Evolutionary conservation across 1,140 invertebrate species (phyloP), one percentile per base, ranked within the genome.

Genomic region (Lasaia peninsularis): DNA sequence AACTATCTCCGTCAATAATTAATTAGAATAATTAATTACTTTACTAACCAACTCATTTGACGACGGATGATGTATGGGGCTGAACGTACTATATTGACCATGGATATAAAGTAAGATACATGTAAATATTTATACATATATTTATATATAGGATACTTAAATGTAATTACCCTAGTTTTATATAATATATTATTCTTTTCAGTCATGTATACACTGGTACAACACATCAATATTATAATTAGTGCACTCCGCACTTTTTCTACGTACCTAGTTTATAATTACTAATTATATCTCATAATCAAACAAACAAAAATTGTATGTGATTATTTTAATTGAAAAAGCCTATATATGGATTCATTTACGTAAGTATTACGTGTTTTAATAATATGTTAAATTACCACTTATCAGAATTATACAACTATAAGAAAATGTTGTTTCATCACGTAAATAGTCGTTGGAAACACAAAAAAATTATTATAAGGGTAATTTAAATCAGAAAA

Each of bases 191-290:
- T 69, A 72, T 67, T 73, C 73, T 62, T 58, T 70, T 69, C 71
- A 69, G 60, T 65, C 56, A 73, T 55, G 34, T 77, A 69, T 72
- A 78, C 77, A 78, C 73, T 52, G 70, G 62, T 73, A 44, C 60
- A 63, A 63, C 67, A 72, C 73, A 67, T 74, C 69, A 69, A 66
- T 69, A 73, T 75, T 73, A 72, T 71, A 70, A 70, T 53, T 76
- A 72, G 61, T 76, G 75, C 75, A 79, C 76, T 28, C 59, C 62
- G 72, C 71, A 79, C 71, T 66, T 79, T 77, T 77, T 71, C 69
- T 73, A 74, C 56, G 62, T 73, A 75, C 62, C 65, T 71, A 61
- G 58, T 44, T 44, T 10, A 44, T 44, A 44, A 44, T 20, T 44
- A 44, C 16, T 44, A 44, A 44, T 10, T 8, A 18, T 44, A 44